Base-by-base conservation (phyloP, 2,113 vertebrate species). In the Pituophis catenifer region DNA sequence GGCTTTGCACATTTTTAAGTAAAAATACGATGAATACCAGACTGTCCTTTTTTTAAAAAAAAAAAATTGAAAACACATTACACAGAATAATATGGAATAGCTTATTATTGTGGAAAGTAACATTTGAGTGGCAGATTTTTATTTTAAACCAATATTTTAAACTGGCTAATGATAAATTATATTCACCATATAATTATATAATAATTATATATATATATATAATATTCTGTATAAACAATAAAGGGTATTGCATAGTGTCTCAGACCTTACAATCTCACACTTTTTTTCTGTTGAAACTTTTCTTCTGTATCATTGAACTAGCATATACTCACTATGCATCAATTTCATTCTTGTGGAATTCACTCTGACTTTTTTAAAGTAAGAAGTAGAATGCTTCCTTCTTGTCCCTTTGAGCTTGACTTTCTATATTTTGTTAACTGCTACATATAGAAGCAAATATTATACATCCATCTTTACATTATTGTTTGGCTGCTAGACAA, bases 221-320 rank as follows among this genome's bases (percentile, higher is more conserved):
- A 81, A 33, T 91, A 81, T 53, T 91, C 10, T 54, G 26, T 55
- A 55, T 54, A 81, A 81, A 81, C 44, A 81, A 44, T 75, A 52
- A 52, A 53, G 26, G 5, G 8, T 52, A 21, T 24, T 21, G 29
- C 88, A 29, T 3, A 33, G 2, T 10, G 4, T 59, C 86, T 5
- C 50, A 29, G 75, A 81, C 8, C 17, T 81, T 81, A 44, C 33
- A 53, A 89, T 94, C 17, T 88, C 19, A 12, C 13, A 17, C 52
- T 88, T 26, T 19, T 8, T 70, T 88, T 88, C 26, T 53, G 15
- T 53, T 88, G 50, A 53, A 52, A 88, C 12, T 53, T 55, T 95
- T 91, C 94, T 92, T 93, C 94, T 81, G 95, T 91, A 93, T 19
- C 91, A 90, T 88, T 65, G 94, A 95, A 92, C 48, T 94, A 55